Evolutionary conservation across 2,113 vertebrate species (phyloP).

Genomic region (Alligator sinensis): DNA sequence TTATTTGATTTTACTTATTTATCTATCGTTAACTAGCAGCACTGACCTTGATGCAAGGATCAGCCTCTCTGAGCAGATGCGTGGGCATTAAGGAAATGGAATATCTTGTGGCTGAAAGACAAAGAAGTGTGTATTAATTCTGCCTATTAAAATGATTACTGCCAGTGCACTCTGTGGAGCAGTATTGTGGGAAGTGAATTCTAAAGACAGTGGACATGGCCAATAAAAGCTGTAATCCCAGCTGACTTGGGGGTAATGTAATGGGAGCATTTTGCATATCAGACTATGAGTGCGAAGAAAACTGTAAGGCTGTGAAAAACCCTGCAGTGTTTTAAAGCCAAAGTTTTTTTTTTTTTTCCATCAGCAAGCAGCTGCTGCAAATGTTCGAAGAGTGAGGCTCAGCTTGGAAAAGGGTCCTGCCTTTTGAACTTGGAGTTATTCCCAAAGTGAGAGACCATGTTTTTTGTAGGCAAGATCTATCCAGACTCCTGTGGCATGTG

Average conservation of each 20-base stretch:
- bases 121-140: background rate
- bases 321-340: background rate
- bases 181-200: background rate
- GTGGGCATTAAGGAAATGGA: background rate
- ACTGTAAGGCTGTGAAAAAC: background rate
- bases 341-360: background rate
- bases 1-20: background rate
- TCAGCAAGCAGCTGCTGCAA: no score
- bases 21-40: background rate
- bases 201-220: background rate
- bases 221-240: background rate
- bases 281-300: accelerated
- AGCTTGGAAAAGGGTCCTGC: background rate
- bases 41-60: constrained; percentile 21
- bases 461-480: background rate
- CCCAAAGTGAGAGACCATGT: background rate
- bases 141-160: background rate
- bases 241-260: background rate
- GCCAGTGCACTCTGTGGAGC: background rate
- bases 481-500: background rate
- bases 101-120: constrained; percentile 16
- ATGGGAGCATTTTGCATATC: background rate
- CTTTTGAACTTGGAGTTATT: background rate
- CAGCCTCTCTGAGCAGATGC: background rate
- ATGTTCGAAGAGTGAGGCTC: no score